phyloP scores from a whole-genome alignment of 2,797 vertebrate species.

The Pangasius djambal region DNA sequence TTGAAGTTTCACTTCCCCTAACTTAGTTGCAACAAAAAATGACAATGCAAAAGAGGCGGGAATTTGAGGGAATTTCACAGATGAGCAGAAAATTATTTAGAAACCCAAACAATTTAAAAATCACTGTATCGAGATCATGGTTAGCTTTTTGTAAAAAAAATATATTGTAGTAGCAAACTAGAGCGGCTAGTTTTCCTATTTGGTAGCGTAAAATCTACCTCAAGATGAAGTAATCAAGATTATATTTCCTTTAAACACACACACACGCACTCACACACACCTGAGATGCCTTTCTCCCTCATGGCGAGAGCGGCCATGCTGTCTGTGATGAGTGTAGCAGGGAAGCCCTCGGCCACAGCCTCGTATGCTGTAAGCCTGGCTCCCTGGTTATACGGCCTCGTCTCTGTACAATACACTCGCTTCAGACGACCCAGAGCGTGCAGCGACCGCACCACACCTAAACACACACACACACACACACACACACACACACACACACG shows the following conservation, averaged over 20 bases:
- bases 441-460: slow-evolving; percentile 86
- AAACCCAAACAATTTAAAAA: neutral
- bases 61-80: neutral
- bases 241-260: neutral
- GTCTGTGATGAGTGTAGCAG: slow-evolving; percentile 88
- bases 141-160: neutral
- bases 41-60: neutral
- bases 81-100: neutral
- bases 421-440: slow-evolving; percentile 80
- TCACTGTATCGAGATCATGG: neutral
- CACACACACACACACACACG: neutral
- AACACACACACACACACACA: neutral
- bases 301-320: slow-evolving; percentile 88
- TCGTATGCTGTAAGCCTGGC: slow-evolving; percentile 89
- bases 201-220: neutral
- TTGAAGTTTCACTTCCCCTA: neutral
- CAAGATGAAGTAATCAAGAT: neutral
- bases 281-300: slow-evolving; percentile 82
- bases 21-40: neutral
- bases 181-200: neutral
- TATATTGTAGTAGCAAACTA: neutral
- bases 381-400: slow-evolving; percentile 91
- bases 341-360: slow-evolving; percentile 84
- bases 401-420: slow-evolving; percentile 89
- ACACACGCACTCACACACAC: slow-evolving; percentile 62